phyloP scores from a whole-genome alignment of 1,140 invertebrate genomes.

The Varroa destructor region DNA sequence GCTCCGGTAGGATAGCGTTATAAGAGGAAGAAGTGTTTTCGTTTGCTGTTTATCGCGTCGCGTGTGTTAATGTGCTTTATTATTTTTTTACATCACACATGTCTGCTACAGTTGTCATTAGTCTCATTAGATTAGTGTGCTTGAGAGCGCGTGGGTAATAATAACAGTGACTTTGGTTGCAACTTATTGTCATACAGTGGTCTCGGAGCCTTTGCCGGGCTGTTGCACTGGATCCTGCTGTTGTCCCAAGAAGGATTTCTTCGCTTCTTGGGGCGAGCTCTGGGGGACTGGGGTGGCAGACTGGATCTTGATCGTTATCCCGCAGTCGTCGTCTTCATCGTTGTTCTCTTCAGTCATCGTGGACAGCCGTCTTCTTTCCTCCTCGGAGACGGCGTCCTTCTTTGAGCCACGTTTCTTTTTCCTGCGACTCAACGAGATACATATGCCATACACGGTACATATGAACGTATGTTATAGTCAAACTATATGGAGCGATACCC shows the following conservation, averaged over 20 bases:
- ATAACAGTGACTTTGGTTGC: neutral
- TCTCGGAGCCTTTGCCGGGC: conserved; percentile 19
- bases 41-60: neutral
- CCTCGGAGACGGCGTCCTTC: conserved; percentile 47
- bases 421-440: conserved; percentile 13
- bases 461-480: too few relatives aligned
- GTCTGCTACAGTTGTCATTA: neutral
- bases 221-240: too few relatives aligned
- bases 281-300: conserved; percentile 36
- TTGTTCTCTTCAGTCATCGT: conserved; percentile 50
- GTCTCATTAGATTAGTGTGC: neutral
- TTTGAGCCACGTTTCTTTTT: conserved; percentile 45
- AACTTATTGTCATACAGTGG: conserved; percentile 29
- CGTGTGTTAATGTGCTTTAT: neutral
- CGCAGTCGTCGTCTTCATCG: conserved; percentile 47
- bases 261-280: conserved; percentile 25
- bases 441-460: neutral
- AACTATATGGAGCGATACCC: too few relatives aligned
- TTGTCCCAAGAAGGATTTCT: conserved; percentile 15
- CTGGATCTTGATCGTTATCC: conserved; percentile 50
- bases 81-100: neutral
- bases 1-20: too few relatives aligned
- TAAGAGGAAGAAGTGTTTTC: neutral
- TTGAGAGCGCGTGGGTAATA: neutral
- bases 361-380: conserved; percentile 46